Conservation (phyloP, 2,113 vertebrate genomes). For the Barbus barbus region DNA sequence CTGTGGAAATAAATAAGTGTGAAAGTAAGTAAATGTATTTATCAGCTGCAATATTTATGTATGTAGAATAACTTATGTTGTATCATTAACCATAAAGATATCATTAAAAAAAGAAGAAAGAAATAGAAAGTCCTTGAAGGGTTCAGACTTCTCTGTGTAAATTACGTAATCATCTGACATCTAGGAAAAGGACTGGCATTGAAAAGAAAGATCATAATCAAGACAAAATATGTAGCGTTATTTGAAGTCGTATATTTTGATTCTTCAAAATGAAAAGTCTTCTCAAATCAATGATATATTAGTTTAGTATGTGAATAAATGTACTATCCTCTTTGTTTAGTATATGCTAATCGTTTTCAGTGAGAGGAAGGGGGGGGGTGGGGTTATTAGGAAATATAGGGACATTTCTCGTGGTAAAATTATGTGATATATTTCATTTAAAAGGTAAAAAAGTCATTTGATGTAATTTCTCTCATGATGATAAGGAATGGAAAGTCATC, state of each 20-base stretch:
- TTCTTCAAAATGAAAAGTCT: background rate
- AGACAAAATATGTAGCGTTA: background rate
- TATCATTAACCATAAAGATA: background rate
- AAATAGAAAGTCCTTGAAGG: background rate
- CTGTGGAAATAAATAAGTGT: background rate
- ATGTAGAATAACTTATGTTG: background rate
- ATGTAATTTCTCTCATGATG: background rate
- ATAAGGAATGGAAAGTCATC: background rate
- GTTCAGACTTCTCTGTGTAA: background rate
- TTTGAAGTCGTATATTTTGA: background rate
- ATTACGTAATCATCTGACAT: background rate
- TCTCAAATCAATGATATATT: background rate
- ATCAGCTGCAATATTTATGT: background rate
- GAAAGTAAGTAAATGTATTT: no score
- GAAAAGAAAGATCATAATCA: background rate
- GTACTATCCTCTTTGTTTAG: background rate
- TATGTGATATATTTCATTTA: background rate
- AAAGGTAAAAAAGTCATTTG: background rate
- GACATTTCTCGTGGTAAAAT: background rate
- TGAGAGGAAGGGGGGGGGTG: no score
- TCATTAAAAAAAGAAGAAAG: background rate
- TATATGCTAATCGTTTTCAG: background rate
- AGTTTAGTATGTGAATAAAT: background rate
- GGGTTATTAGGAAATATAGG: background rate
- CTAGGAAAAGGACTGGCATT: background rate